These are phyloP conservation scores for Phasia obesa DNA, from an alignment of 2,888 invertebrate species.

Conservation along the genomic window DNA sequence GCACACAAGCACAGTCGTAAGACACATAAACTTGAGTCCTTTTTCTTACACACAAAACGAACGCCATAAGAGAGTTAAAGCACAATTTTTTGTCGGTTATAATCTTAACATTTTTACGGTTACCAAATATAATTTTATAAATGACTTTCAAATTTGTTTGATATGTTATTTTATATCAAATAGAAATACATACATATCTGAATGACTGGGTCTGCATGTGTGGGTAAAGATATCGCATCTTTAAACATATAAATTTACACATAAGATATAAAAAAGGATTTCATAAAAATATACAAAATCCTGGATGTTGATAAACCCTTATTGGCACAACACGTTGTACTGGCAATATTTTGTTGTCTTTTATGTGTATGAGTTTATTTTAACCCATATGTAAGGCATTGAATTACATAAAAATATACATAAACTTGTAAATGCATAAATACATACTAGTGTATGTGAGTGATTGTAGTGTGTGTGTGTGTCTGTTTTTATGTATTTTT, in stretches of 20 bases:
- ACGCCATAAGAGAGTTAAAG: no score
- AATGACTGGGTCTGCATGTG: constrained; percentile 9
- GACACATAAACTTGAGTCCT: no score
- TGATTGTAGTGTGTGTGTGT: background rate
- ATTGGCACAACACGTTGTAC: constrained; percentile 10
- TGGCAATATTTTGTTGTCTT: constrained; percentile 4
- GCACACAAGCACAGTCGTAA: no score
- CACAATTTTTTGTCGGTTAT: constrained; percentile 32
- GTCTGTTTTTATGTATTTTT: background rate
- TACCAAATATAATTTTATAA: constrained; percentile 70
- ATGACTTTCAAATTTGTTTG: constrained; percentile 71
- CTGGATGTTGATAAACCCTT: constrained; percentile 66
- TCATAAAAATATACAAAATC: constrained; percentile 60
- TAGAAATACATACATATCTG: background rate
- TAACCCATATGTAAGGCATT: constrained; percentile 56
- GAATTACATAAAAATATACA: constrained; percentile 44
- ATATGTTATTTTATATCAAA: constrained; percentile 60
- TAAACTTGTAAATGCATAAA: background rate
- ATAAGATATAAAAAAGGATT: constrained; percentile 52
- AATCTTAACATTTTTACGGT: constrained; percentile 66
- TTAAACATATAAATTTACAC: constrained; percentile 12
- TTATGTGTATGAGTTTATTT: constrained; percentile 19
- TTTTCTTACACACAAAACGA: no score
- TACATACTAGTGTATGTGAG: background rate
- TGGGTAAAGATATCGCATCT: background rate